A percentile compares a stretch with the other conserved stretches of the same genome.
Conservation (phyloP, 64 coral and sea anemone species). For the Montipora foliosa region DNA sequence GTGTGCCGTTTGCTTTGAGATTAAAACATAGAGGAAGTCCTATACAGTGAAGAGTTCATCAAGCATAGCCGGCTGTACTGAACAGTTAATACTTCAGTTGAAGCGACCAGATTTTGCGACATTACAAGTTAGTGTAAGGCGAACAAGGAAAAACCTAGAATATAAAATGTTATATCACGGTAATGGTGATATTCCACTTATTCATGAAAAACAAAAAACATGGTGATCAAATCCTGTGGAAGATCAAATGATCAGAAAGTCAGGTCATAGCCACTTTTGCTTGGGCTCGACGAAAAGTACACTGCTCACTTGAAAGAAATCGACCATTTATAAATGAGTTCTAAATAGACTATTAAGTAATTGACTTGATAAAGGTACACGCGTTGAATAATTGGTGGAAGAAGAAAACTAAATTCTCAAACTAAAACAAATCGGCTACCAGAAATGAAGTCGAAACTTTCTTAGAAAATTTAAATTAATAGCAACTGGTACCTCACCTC, state of each 20-base stretch:
- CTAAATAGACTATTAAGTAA: background rate
- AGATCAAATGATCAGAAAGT: background rate
- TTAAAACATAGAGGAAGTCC: no score
- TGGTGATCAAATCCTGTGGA: background rate
- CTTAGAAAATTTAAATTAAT: conserved; percentile 7
- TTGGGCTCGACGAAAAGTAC: background rate
- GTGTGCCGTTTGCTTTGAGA: no score
- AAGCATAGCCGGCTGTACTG: no score
- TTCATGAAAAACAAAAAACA: background rate
- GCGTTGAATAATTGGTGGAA: no score
- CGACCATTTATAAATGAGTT: background rate
- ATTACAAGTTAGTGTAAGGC: no score
- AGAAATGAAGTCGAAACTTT: conserved; percentile 14
- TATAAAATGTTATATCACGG: no score
- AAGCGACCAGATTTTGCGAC: no score
- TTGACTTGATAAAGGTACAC: no score
- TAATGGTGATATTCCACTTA: background rate
- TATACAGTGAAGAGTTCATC: no score
- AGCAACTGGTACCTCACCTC: conserved; percentile 40
- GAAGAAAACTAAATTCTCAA: background rate
- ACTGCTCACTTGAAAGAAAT: background rate
- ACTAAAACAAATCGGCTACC: conserved; percentile 5
- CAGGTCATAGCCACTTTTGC: background rate
- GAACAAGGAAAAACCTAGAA: no score
- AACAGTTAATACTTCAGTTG: no score